Percentiles rank a stretch among this genome's conserved stretches.
Conservation (phyloP, 2,113 vertebrate species). For the Aleadryas rufinucha region DNA sequence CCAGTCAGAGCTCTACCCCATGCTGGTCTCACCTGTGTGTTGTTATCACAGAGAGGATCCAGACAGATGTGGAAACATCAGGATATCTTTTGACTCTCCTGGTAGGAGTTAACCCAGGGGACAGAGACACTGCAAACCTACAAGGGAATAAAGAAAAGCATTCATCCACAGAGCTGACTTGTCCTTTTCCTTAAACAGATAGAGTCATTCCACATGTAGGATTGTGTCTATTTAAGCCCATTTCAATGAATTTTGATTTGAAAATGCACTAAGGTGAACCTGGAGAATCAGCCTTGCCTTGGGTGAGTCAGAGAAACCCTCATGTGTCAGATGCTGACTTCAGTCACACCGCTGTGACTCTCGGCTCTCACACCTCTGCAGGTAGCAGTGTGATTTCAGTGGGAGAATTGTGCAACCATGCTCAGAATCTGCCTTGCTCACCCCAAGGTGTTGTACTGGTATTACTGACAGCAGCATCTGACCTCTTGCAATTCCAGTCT, state of each 20-base stretch:
- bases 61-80: neutral
- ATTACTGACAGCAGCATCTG: neutral
- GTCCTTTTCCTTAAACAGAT: neutral
- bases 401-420: neutral
- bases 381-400: neutral
- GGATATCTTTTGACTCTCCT: neutral
- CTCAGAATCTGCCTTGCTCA: neutral
- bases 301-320: constrained; percentile 35
- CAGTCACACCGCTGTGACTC: neutral
- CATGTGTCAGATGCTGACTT: constrained; percentile 10
- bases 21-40: neutral
- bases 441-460: neutral
- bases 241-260: neutral
- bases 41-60: neutral
- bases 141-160: neutral
- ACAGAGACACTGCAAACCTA: neutral
- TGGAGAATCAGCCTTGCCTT: neutral
- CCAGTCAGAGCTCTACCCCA: neutral
- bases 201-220: neutral
- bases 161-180: neutral
- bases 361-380: neutral
- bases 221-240: neutral
- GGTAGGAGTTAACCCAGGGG: neutral
- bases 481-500: neutral
- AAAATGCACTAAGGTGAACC: neutral